phyloP scores from a whole-genome alignment of 2,797 vertebrate genomes.

The Erethizon dorsatum region DNA sequence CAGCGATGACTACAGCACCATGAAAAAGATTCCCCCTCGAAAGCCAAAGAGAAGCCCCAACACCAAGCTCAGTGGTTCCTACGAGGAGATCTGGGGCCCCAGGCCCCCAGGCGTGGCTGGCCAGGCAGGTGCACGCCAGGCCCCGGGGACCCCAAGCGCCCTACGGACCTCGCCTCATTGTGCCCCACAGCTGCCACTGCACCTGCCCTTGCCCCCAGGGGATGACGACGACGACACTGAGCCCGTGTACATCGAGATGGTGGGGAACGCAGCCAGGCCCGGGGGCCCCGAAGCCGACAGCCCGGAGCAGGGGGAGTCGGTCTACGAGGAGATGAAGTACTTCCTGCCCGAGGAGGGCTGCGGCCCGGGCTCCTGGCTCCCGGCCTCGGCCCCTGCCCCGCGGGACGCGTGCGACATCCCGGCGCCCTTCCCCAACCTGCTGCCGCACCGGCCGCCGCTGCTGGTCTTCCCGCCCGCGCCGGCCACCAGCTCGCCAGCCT shows the following conservation, averaged over 20 bases:
- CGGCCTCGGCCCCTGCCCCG: conserved; percentile 83
- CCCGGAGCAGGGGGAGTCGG: conserved; percentile 94
- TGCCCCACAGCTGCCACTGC: conserved; percentile 81
- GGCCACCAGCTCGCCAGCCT: conserved; percentile 96
- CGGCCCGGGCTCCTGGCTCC: conserved; percentile 86
- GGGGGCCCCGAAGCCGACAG: conserved; percentile 90
- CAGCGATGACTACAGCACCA: conserved; percentile 98
- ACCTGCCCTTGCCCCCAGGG: conserved; percentile 88
- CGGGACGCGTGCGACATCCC: conserved; percentile 95
- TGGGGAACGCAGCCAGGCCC: conserved; percentile 89
- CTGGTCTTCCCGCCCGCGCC: conserved; percentile 97
- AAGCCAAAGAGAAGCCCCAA: conserved; percentile 98
- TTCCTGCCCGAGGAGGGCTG: conserved; percentile 91
- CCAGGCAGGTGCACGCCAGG: neutral
- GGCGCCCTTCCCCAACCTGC: conserved; percentile 97
- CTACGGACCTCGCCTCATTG: conserved; percentile 85
- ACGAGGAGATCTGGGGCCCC: conserved; percentile 95
- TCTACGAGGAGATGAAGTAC: conserved; percentile 99
- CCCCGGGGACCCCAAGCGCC: conserved; percentile 68
- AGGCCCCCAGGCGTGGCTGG: conserved; percentile 92
- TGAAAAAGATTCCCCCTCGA: conserved; percentile 98
- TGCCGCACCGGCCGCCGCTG: conserved; percentile 97
- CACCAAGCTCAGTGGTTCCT: conserved; percentile 97
- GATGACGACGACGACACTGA: conserved; percentile 92
- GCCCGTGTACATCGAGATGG: conserved; percentile 97